phyloP scores from a whole-genome alignment of 2,888 invertebrate genomes.

The Melieria picta region DNA sequence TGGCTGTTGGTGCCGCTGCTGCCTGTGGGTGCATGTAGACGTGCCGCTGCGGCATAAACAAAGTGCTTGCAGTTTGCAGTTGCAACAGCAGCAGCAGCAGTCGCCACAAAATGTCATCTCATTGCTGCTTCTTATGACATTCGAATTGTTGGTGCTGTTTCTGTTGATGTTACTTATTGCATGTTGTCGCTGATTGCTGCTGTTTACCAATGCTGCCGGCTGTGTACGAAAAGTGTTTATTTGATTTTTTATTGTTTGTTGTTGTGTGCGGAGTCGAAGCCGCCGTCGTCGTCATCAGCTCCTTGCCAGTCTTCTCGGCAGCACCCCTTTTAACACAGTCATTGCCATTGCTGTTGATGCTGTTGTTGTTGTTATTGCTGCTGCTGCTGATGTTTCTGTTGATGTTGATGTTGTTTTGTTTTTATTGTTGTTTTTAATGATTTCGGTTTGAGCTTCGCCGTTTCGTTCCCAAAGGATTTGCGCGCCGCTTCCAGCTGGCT shows the following conservation, averaged over 20 bases:
- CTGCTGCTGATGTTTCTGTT: slow-evolving; percentile 13
- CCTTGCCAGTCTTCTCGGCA: too few species aligned
- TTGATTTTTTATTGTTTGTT: not conserved
- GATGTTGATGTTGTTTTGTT: slow-evolving; percentile 12
- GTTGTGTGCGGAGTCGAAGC: not conserved
- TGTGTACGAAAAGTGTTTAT: not conserved
- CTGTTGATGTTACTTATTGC: slow-evolving; percentile 10
- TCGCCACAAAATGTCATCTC: slow-evolving; percentile 19
- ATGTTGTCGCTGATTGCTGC: not conserved
- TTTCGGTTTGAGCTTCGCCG: not conserved
- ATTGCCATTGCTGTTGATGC: not conserved
- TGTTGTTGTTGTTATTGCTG: slow-evolving; percentile 23
- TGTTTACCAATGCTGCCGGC: too few species aligned
- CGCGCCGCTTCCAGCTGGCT: slow-evolving; percentile 14
- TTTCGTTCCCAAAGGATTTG: slow-evolving; percentile 34
- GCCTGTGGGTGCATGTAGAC: not conserved
- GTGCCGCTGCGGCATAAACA: slow-evolving; percentile 2
- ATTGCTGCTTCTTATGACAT: slow-evolving; percentile 33
- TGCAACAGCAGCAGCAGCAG: slow-evolving; percentile 1
- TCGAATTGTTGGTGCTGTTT: slow-evolving; percentile 24
- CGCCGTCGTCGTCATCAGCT: not conserved
- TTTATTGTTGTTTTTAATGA: slow-evolving; percentile 16
- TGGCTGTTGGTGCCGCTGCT: not conserved
- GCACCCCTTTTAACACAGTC: too few species aligned
- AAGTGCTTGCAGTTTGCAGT: slow-evolving; percentile 12